Conservation (phyloP, 2,888 invertebrate species). For the Dugesia japonica region DNA sequence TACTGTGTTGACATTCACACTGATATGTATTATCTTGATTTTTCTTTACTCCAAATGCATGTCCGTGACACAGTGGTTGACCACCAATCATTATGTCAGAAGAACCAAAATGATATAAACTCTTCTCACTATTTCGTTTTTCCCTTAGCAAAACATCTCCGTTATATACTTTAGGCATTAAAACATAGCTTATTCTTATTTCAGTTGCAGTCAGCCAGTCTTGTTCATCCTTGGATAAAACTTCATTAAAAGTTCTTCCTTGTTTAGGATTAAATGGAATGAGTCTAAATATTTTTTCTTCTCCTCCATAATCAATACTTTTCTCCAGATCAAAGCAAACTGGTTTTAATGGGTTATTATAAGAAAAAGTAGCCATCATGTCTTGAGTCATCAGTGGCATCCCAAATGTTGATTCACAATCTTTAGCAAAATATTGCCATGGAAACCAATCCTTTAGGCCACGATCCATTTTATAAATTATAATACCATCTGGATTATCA, state of each 20-base stretch:
- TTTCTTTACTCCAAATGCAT: background rate
- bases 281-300: background rate
- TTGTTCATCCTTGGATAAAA: background rate
- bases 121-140: background rate
- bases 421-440: slow-evolving; percentile 87
- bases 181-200: background rate
- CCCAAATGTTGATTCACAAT: slow-evolving; percentile 75
- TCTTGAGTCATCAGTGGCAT: slow-evolving; percentile 51
- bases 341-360: background rate
- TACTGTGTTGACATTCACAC: slow-evolving; percentile 1
- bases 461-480: slow-evolving; percentile 88
- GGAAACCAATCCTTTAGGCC: slow-evolving; percentile 90
- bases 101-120: background rate
- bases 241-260: background rate
- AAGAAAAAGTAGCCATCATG: background rate
- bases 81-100: background rate
- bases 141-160: background rate
- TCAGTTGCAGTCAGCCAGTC: background rate
- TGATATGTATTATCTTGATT: background rate
- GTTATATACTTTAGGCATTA: background rate
- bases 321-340: slow-evolving; percentile 2
- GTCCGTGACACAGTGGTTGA: background rate
- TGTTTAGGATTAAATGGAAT: slow-evolving; percentile 12
- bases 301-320: background rate
- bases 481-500: slow-evolving; percentile 83